Percentiles rank a stretch among this genome's conserved stretches.
Evolutionary conservation across 2,888 invertebrate genomes (phyloP).

Genomic region (Acleris literana): DNA sequence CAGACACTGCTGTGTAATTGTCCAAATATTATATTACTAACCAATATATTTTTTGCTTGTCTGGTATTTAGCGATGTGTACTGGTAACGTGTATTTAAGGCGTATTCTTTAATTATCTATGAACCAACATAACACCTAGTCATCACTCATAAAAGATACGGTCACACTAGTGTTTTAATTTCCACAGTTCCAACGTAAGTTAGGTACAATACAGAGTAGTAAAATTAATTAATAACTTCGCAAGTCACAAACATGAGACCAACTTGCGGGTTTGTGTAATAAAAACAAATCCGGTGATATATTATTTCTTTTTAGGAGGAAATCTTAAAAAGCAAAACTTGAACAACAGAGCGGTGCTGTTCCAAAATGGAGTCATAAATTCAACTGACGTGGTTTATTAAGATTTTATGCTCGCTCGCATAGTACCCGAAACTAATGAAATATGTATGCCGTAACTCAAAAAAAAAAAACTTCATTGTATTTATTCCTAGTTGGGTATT

Average conservation of each 20-base stretch:
- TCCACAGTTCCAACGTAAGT: too few species aligned
- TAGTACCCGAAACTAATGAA: conserved; percentile 55
- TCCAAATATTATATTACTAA: too few species aligned
- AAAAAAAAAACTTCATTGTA: conserved; percentile 47
- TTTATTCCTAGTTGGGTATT: conserved; percentile 40
- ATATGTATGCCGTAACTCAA: conserved; percentile 52
- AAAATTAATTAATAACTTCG: too few species aligned
- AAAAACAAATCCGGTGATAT: background rate
- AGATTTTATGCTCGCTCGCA: conserved; percentile 51
- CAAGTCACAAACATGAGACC: background rate
- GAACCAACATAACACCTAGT: too few species aligned
- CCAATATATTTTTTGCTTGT: too few species aligned
- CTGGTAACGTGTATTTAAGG: too few species aligned
- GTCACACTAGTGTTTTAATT: too few species aligned
- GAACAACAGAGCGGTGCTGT: conserved; percentile 40
- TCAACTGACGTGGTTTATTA: conserved; percentile 50
- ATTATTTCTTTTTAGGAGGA: conserved; percentile 4
- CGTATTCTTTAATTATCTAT: too few species aligned
- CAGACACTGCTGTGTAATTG: too few species aligned
- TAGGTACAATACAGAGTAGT: too few species aligned
- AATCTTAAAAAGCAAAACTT: conserved; percentile 22
- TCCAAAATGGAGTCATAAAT: conserved; percentile 50
- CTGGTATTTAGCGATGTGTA: too few species aligned
- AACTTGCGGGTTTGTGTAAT: conserved; percentile 1
- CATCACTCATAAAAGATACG: too few species aligned